Conservation (phyloP, 2,888 invertebrate species). For the Agrochola litura region DNA sequence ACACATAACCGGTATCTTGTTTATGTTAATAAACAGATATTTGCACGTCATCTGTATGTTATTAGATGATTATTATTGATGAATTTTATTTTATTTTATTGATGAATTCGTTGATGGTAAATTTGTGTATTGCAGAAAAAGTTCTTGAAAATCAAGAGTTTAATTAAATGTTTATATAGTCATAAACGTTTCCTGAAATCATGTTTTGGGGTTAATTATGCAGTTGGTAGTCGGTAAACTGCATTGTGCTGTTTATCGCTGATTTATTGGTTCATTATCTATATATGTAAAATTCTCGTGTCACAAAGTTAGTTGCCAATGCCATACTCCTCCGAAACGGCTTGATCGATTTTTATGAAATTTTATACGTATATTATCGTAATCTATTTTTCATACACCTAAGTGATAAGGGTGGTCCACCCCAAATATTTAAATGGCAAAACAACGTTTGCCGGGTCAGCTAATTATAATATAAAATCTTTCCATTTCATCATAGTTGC, state of each 20-base stretch:
- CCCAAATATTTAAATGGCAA: no score
- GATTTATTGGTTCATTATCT: neutral
- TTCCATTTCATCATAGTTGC: no score
- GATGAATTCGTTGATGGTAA: slow-evolving; percentile 6
- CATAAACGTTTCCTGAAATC: neutral
- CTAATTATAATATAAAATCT: no score
- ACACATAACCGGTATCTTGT: slow-evolving; percentile 50
- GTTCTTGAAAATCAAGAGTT: neutral
- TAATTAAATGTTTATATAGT: neutral
- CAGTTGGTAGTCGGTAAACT: neutral
- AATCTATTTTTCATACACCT: no score
- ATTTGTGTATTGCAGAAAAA: slow-evolving; percentile 4
- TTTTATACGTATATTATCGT: no score
- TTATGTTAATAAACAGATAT: slow-evolving; percentile 40
- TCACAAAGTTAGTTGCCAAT: no score
- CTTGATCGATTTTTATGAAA: no score
- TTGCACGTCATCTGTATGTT: slow-evolving; percentile 40
- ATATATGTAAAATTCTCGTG: no score
- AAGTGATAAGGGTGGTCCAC: no score
- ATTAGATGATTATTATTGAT: slow-evolving; percentile 19
- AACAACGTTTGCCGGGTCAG: no score
- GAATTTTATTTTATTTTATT: slow-evolving; percentile 21
- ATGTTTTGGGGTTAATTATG: neutral
- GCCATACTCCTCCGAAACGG: no score
- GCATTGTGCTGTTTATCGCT: no score